These are phyloP conservation scores for Heterodera schachtii DNA, from an alignment of 1,140 invertebrate genomes.

Conservation along the genomic window DNA sequence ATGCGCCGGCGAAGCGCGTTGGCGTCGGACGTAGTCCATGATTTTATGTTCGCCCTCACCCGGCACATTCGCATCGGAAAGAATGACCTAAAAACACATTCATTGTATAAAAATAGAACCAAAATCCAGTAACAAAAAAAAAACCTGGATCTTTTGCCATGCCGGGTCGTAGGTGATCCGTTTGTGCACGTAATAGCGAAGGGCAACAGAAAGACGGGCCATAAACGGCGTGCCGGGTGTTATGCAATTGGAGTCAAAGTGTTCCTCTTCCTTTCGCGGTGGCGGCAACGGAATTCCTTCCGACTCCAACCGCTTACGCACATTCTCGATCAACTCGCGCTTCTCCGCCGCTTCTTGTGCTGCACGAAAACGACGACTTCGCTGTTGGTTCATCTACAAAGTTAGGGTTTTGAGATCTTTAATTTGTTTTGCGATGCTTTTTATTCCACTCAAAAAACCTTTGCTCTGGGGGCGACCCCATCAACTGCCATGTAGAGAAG, in stretches of 20 bases:
- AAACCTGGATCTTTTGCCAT: constrained; percentile 85
- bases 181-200: constrained; percentile 95
- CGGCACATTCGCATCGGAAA: constrained; percentile 97
- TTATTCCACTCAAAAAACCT: constrained; percentile 37
- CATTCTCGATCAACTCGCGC: constrained; percentile 75
- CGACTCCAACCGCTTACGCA: constrained; percentile 71
- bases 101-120: no score
- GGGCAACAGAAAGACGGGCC: constrained; percentile 86
- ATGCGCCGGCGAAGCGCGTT: constrained; percentile 85
- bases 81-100: constrained; percentile 73
- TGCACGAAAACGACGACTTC: constrained; percentile 91
- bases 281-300: constrained; percentile 83
- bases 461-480: constrained; percentile 78
- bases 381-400: constrained; percentile 94
- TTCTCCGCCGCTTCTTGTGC: constrained; percentile 93
- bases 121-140: constrained; percentile 23
- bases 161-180: constrained; percentile 90
- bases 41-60: constrained; percentile 99
- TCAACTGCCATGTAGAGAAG: constrained; percentile 99
- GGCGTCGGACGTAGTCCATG: constrained; percentile 96
- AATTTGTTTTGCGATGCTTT: not conserved
- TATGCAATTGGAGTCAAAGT: constrained; percentile 98
- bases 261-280: constrained; percentile 83
- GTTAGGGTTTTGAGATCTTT: no score
- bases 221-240: constrained; percentile 98